Percentiles rank a stretch among this genome's conserved stretches.
phyloP scores from a whole-genome alignment of 2,113 vertebrate genomes.

The Pholis gunnellus region DNA sequence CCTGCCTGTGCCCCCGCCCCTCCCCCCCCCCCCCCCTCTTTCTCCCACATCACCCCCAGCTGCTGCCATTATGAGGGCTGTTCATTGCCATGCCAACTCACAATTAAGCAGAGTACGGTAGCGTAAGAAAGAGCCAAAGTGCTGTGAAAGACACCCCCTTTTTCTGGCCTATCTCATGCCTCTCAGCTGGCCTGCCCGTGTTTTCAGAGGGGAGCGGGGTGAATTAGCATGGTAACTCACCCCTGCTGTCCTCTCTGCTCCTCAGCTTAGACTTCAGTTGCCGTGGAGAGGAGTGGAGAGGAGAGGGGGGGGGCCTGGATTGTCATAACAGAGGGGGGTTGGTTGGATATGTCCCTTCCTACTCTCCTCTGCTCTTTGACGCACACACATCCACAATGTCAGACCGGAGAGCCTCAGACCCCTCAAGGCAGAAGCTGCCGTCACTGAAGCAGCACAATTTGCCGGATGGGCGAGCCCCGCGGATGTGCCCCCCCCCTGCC shows the following conservation, averaged over 20 bases:
- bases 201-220: slow-evolving; percentile 42
- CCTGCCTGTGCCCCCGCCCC: slow-evolving; percentile 50
- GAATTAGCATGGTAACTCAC: slow-evolving; percentile 64
- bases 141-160: slow-evolving; percentile 50
- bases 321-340: slow-evolving; percentile 38
- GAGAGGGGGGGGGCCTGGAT: background rate
- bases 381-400: slow-evolving; percentile 47
- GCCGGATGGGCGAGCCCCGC: slow-evolving; percentile 50
- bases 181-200: slow-evolving; percentile 47
- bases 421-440: slow-evolving; percentile 58
- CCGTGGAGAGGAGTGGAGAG: slow-evolving; percentile 16
- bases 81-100: slow-evolving; percentile 76
- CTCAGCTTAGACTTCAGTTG: slow-evolving; percentile 38
- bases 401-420: slow-evolving; percentile 27
- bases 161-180: slow-evolving; percentile 30
- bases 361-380: slow-evolving; percentile 42
- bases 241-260: slow-evolving; percentile 47
- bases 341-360: slow-evolving; percentile 49
- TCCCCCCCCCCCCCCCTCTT: slow-evolving; percentile 23
- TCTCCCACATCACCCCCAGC: slow-evolving; percentile 69
- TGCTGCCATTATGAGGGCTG: slow-evolving; percentile 70
- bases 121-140: slow-evolving; percentile 60
- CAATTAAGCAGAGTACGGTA: slow-evolving; percentile 58
- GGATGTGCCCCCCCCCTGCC: slow-evolving; percentile 37
- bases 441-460: slow-evolving; percentile 40